Base-by-base conservation (phyloP, 2,888 invertebrate genomes). In the Eledona agricola region DNA sequence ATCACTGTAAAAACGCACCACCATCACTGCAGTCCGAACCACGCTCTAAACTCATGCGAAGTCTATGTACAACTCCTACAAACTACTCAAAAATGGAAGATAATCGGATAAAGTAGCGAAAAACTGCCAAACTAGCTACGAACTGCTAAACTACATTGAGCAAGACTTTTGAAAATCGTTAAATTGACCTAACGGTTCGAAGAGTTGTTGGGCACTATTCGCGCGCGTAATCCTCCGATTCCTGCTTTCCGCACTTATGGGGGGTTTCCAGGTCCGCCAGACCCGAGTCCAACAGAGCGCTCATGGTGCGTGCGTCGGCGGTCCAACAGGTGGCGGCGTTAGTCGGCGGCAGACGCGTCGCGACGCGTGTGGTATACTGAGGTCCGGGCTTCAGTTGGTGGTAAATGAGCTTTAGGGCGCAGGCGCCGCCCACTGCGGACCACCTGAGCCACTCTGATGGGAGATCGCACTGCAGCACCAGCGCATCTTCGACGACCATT, bases 401-500 rank as follows among this genome's bases (percentile, higher is more conserved):
- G 59, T 51, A 42, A 60, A 53, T 52, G 51, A 47, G 43, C 29
- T 29, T 56, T 28, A 55, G 60, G 62, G 71, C 72, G 72, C 70
- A 66, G 63, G 69, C 71, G 67, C 64, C 70, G 64, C 60, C 63
- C 72, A 72, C 67, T 73, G 73, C 73, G 73, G 73, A 72, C 69
- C 72, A 68, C 70, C 71, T 69, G 70, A 66, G 65, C 68, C 60
- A 62, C 62, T 60, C 54, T 59, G 62, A 63, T 60, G 62, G 59
- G 58, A 61, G 63, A 62, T 63, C 63, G 65, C 66, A 69, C 70
- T 51, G 51, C 51, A 51, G 51, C 51, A 45, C 51, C 51, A 43
- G 51, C 51, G 42, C 51, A 40, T 40, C 50, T 50, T 37, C 19
- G 38, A 38, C 59, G 58, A 62, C 62, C 62, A 61, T 64, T 65